Conservation (phyloP, 2,888 invertebrate genomes). For the Xylocampa areola region DNA sequence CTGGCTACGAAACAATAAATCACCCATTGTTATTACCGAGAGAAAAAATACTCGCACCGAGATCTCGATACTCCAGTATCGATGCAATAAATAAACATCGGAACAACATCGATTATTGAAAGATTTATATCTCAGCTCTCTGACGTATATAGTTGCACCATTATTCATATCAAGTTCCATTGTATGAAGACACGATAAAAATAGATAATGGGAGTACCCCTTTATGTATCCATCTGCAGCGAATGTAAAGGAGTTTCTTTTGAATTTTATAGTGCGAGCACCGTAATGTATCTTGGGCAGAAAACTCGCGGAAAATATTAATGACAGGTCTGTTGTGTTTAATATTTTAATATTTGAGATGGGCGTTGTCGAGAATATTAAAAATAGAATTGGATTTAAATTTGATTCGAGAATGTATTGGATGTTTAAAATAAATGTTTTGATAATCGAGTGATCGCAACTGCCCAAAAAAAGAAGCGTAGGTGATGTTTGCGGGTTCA, state of each 20-base stretch:
- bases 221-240: constrained; percentile 61
- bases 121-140: constrained; percentile 85
- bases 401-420: background rate
- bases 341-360: constrained; percentile 22
- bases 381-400: background rate
- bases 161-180: constrained; percentile 81
- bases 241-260: constrained; percentile 49
- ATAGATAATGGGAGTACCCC: constrained; percentile 65
- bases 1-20: constrained; percentile 74
- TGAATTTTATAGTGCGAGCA: constrained; percentile 52
- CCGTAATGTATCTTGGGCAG: constrained; percentile 26
- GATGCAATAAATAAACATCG: constrained; percentile 85
- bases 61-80: constrained; percentile 74
- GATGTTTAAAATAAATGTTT: too few relatives aligned
- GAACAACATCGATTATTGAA: constrained; percentile 83
- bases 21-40: constrained; percentile 81
- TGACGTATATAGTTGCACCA: constrained; percentile 77
- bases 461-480: too few relatives aligned
- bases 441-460: too few relatives aligned
- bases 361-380: background rate
- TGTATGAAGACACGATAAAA: constrained; percentile 76
- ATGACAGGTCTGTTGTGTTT: constrained; percentile 22
- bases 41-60: constrained; percentile 66
- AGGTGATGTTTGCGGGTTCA: too few relatives aligned
- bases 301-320: constrained; percentile 25